Evolutionary conservation across 2,888 invertebrate genomes (phyloP).

Genomic region (Lissocephala sabroskyi): DNA sequence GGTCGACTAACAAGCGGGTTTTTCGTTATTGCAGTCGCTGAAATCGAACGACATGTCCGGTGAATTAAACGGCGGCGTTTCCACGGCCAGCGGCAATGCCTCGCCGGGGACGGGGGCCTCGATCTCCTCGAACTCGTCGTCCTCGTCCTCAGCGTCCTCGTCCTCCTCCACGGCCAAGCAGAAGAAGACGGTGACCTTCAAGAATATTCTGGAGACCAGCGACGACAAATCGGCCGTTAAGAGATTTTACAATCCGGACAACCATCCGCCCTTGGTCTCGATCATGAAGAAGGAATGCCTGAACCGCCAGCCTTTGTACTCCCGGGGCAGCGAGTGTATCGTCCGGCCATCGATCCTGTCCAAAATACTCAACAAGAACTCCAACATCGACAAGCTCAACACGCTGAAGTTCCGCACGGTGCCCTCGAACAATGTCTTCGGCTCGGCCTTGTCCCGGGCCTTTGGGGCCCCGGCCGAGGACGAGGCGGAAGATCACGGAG

Average conservation of each 20-base stretch:
- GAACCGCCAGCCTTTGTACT: constrained; percentile 75
- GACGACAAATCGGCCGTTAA: constrained; percentile 77
- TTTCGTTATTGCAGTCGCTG: constrained; percentile 33
- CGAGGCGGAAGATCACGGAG: constrained; percentile 46
- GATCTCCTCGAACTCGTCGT: constrained; percentile 6
- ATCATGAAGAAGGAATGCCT: constrained; percentile 79
- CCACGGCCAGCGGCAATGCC: constrained; percentile 6
- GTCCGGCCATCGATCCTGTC: constrained; percentile 78
- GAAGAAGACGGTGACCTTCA: constrained; percentile 79
- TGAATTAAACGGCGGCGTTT: too few relatives aligned
- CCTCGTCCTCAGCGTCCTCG: constrained; percentile 10
- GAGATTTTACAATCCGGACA: constrained; percentile 76
- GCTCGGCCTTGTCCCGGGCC: constrained; percentile 52
- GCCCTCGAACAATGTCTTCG: constrained; percentile 34
- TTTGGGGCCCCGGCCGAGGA: constrained; percentile 61
- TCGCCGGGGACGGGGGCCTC: constrained; percentile 7
- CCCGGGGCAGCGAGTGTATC: constrained; percentile 75
- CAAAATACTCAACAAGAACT: constrained; percentile 76
- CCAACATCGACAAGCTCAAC: constrained; percentile 73
- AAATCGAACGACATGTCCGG: constrained; percentile 42
- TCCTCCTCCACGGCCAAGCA: constrained; percentile 46
- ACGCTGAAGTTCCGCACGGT: constrained; percentile 69
- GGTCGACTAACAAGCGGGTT: too few relatives aligned
- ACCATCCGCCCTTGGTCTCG: constrained; percentile 76
- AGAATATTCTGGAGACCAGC: constrained; percentile 77